These are phyloP conservation scores for Pollicipes pollicipes DNA, from an alignment of 1,140 invertebrate species.

Conservation along the genomic window DNA sequence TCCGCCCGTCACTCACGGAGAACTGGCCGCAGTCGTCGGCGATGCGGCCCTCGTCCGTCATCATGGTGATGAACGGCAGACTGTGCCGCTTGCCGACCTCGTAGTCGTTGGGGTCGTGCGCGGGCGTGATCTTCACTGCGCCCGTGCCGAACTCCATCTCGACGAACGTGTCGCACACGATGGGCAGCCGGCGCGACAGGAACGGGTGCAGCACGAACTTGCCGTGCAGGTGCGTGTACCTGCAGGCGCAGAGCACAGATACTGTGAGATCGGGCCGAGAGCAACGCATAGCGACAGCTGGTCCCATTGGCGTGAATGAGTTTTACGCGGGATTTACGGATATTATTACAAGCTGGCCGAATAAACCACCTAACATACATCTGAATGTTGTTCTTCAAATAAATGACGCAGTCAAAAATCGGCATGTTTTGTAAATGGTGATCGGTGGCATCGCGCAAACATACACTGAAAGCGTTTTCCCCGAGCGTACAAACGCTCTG, in stretches of 20 bases:
- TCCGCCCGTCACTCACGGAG: constrained; percentile 38
- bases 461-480: no score
- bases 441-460: no score
- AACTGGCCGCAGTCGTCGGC: constrained; percentile 73
- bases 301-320: neutral
- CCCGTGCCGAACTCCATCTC: constrained; percentile 90
- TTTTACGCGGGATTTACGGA: neutral
- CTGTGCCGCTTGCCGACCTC: constrained; percentile 84
- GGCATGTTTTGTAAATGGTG: no score
- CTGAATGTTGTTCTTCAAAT: no score
- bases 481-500: no score
- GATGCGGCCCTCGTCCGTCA: constrained; percentile 78
- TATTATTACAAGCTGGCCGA: no score
- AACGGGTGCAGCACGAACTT: constrained; percentile 74
- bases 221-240: constrained; percentile 67
- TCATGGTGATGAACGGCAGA: constrained; percentile 76
- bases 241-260: constrained; percentile 21
- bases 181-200: constrained; percentile 51
- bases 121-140: constrained; percentile 97
- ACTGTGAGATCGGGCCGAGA: neutral
- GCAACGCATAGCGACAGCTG: neutral
- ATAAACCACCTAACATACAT: no score
- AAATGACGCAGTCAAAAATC: no score
- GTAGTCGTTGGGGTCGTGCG: constrained; percentile 95
- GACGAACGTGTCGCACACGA: constrained; percentile 80